Evolutionary conservation across 2,113 vertebrate genomes (phyloP), one percentile per base, ranked within the genome.

Genomic region (Aplodontia rufa): DNA sequence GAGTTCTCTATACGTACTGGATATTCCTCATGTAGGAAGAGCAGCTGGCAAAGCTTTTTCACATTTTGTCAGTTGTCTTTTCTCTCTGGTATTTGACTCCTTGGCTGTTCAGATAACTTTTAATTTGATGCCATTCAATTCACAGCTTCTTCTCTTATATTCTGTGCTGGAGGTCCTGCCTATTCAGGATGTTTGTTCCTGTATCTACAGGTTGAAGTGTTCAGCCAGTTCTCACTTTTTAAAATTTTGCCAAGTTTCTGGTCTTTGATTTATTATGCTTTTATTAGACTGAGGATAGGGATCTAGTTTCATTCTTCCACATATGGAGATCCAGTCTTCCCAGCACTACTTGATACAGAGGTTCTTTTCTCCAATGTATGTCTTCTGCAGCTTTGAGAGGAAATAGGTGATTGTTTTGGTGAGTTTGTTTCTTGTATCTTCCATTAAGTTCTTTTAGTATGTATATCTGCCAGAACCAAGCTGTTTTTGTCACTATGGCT

Each of bases 401-500:
- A 32, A 60, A 58, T 11, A 45, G 16, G 7, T 69, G 28, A 86
- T 53, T 30, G 35, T 55, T 60, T 24, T 60, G 24, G 8, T 58
- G 37, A 5, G 20, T 58, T 85, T 72, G 24, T 42, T 45, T 22
- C 10, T 42, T 42, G 6, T 13, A 16, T 7, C 35, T 5, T 42
- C 1, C 19, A 32, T 4, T 45, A 1, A 35, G 1, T 35, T 32
- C 14, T 13, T 8, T 16, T 14, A 9, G 9, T 32, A 35, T 60
- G 10, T 3, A 17, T 16, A 6, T 30, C 17, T 24, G 10, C 11
- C 16, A 35, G 6, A 8, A 32, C 12, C 30, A 14, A 35, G 28
- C 1, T 58, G 9, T 42, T 68, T 72, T 32, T 9, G 10, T 71
- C 40, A 58, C 3, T 19, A 22, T 20, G 12, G 0, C 8, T 71